Percentiles rank a stretch among this genome's conserved stretches.
phyloP scores from a whole-genome alignment of 37 sponge, comb jelly and placozoan species.

The Oscarella lobularis region DNA sequence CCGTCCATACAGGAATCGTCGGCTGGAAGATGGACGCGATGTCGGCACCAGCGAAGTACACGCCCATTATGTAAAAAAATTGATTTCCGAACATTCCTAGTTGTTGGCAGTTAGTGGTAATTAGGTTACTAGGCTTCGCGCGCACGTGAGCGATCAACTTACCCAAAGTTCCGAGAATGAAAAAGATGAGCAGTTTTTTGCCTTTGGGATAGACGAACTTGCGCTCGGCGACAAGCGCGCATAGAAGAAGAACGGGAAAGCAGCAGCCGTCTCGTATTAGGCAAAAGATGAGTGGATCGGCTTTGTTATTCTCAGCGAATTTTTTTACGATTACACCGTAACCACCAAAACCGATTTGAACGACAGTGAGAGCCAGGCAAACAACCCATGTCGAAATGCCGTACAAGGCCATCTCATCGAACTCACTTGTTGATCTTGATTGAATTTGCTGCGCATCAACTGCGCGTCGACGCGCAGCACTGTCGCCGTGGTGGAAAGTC shows the following conservation, averaged over 20 bases:
- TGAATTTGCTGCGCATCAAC: no score
- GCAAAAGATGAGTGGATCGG: conserved; percentile 41
- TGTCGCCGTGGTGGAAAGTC: no score
- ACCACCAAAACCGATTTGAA: conserved; percentile 55
- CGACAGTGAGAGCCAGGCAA: conserved; percentile 13
- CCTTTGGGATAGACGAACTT: conserved; percentile 26
- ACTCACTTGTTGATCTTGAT: no score
- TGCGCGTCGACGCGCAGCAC: no score
- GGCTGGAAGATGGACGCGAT: conserved; percentile 49
- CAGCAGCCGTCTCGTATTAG: conserved; percentile 43
- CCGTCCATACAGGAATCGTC: conserved; percentile 20
- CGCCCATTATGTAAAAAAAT: conserved; percentile 58
- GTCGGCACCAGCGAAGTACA: conserved; percentile 48
- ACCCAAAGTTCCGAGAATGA: neutral
- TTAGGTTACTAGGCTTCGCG: no score
- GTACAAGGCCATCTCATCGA: neutral
- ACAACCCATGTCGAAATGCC: conserved; percentile 35
- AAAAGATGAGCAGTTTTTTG: conserved; percentile 8
- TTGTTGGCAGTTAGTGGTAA: conserved; percentile 7
- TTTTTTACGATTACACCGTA: conserved; percentile 54
- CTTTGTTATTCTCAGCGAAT: conserved; percentile 28
- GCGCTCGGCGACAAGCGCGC: conserved; percentile 44
- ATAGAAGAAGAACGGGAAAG: conserved; percentile 45
- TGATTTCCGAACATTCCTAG: conserved; percentile 59
- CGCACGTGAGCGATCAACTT: no score